Percentiles rank a stretch among this genome's conserved stretches.
phyloP scores from a whole-genome alignment of 2,888 invertebrate species.

The Drosophila fulvimacula region DNA sequence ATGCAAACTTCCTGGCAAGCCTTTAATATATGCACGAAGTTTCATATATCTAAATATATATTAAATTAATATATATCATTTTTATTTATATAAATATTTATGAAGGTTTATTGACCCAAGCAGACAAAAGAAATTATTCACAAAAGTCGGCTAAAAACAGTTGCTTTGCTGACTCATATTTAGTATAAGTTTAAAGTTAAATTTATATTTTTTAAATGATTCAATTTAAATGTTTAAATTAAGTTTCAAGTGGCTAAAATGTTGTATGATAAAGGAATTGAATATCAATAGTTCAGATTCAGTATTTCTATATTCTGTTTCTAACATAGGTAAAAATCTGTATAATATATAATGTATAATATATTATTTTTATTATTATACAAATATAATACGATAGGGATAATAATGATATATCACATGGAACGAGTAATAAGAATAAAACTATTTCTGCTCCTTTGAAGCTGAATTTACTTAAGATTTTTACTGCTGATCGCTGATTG shows the following conservation, averaged over 20 bases:
- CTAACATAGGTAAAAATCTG: too few relatives aligned
- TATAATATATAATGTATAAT: too few relatives aligned
- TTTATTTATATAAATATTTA: neutral
- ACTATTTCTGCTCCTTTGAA: too few relatives aligned
- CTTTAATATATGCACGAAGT: too few relatives aligned
- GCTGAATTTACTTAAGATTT: too few relatives aligned
- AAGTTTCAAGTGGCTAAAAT: neutral
- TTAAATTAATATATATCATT: neutral
- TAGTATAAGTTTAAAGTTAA: neutral
- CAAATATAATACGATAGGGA: too few relatives aligned
- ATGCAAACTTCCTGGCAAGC: neutral
- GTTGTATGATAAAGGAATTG: neutral
- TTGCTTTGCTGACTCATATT: constrained; percentile 5
- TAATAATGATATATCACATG: too few relatives aligned
- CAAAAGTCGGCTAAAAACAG: neutral
- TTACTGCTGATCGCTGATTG: too few relatives aligned
- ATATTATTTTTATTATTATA: too few relatives aligned
- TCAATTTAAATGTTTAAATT: neutral
- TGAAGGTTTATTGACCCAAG: neutral
- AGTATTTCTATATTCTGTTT: neutral
- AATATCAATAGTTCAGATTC: neutral
- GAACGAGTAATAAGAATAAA: too few relatives aligned
- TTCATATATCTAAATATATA: neutral
- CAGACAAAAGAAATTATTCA: neutral
- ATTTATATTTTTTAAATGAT: neutral